Percentiles rank a stretch among this genome's conserved stretches.
phyloP scores from a whole-genome alignment of 2,797 vertebrate species.

The Gadopsis bispinosus region DNA sequence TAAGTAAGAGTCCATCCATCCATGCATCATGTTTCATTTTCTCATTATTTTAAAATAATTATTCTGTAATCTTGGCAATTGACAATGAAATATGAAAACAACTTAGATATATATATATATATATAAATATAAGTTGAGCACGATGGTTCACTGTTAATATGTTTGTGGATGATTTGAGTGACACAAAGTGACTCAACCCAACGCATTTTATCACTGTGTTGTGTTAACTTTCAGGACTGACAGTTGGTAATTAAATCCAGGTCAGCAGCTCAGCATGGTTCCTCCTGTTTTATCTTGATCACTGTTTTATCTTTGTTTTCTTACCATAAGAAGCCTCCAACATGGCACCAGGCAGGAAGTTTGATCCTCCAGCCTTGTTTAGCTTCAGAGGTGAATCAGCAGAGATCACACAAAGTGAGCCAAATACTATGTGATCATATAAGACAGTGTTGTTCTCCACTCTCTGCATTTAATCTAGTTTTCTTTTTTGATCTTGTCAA shows the following conservation, averaged over 20 bases:
- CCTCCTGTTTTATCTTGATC: conserved; percentile 59
- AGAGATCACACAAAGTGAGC: conserved; percentile 40
- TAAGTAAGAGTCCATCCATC: too few relatives aligned
- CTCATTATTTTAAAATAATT: not conserved
- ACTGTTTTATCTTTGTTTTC: conserved; percentile 59
- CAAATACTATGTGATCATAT: conserved; percentile 36
- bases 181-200: conserved; percentile 29
- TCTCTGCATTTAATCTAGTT: conserved; percentile 41
- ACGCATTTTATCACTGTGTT: conserved; percentile 47
- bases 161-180: conserved; percentile 9
- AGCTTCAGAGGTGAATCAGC: conserved; percentile 49
- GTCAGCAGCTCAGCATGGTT: conserved; percentile 46
- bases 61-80: not conserved
- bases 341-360: conserved; percentile 63
- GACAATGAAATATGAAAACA: too few relatives aligned
- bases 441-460: conserved; percentile 36
- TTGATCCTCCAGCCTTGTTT: conserved; percentile 39
- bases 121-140: too few relatives aligned
- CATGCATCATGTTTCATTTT: conserved; percentile 4
- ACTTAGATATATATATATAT: too few relatives aligned
- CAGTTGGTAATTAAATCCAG: conserved; percentile 59
- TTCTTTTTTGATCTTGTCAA: conserved; percentile 62
- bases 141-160: too few relatives aligned
- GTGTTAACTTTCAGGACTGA: conserved; percentile 40
- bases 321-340: conserved; percentile 33